Evolutionary conservation across 2,113 vertebrate species (phyloP).

Genomic region (Peromyscus polionotus): DNA sequence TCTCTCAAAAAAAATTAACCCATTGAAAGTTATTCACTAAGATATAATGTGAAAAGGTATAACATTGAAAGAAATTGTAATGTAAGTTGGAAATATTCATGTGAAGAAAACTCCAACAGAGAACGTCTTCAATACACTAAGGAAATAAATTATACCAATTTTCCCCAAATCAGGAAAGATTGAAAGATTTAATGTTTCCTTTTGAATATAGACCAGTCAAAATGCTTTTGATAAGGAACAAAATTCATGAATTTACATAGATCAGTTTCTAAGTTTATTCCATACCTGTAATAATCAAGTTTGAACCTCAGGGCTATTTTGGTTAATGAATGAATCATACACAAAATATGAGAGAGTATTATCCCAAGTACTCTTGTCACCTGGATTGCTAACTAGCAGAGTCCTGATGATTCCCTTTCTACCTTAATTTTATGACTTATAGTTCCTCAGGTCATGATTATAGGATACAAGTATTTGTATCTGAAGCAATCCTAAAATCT

Average conservation of each 20-base stretch:
- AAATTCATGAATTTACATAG: neutral
- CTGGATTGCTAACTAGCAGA: slow-evolving; percentile 63
- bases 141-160: neutral
- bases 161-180: neutral
- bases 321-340: neutral
- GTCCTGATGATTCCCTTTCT: neutral
- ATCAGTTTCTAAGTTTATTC: slow-evolving; percentile 35
- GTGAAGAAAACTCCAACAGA: neutral
- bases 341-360: neutral
- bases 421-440: neutral
- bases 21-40: neutral
- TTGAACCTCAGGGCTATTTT: neutral
- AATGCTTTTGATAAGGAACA: neutral
- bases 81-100: neutral
- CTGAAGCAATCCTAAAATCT: neutral
- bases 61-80: neutral
- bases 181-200: neutral
- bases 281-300: neutral
- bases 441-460: neutral
- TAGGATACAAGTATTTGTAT: neutral
- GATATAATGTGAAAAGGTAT: neutral
- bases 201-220: neutral
- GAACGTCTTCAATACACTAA: neutral
- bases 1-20: slow-evolving; percentile 43
- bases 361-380: neutral